phyloP scores from a whole-genome alignment of 2,888 invertebrate genomes.

The Eupithecia inturbata region DNA sequence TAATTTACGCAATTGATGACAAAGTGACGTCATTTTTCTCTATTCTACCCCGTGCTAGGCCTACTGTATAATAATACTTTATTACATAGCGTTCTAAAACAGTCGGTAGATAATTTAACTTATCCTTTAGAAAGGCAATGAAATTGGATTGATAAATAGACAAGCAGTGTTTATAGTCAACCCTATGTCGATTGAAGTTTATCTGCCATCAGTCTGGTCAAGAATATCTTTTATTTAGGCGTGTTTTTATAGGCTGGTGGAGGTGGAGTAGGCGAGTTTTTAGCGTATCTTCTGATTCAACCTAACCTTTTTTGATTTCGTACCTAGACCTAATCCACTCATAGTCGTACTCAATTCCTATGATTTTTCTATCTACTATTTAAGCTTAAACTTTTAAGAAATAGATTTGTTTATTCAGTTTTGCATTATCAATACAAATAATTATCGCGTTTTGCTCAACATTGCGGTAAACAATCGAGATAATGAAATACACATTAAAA shows the following conservation, averaged over 20 bases:
- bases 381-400: not conserved
- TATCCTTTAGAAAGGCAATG: not conserved
- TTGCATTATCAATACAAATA: slow-evolving; percentile 10
- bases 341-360: not conserved
- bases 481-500: slow-evolving; percentile 43
- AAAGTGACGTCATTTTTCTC: too few relatives aligned
- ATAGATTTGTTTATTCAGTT: slow-evolving; percentile 1
- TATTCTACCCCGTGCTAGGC: too few relatives aligned
- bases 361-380: not conserved
- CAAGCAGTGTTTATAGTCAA: too few relatives aligned
- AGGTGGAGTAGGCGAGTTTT: not conserved
- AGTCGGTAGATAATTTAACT: not conserved
- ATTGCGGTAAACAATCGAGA: slow-evolving; percentile 40
- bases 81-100: too few relatives aligned
- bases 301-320: not conserved
- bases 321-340: not conserved
- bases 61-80: not conserved
- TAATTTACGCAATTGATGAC: too few relatives aligned
- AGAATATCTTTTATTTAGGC: too few relatives aligned
- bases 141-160: too few relatives aligned
- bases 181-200: not conserved
- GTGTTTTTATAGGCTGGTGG: too few relatives aligned
- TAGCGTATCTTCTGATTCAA: not conserved
- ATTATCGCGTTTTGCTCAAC: slow-evolving; percentile 17
- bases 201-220: not conserved